Base-by-base conservation (phyloP, 37 sponge, comb jelly and placozoan species). In the Halisarca cf. caerulea region DNA sequence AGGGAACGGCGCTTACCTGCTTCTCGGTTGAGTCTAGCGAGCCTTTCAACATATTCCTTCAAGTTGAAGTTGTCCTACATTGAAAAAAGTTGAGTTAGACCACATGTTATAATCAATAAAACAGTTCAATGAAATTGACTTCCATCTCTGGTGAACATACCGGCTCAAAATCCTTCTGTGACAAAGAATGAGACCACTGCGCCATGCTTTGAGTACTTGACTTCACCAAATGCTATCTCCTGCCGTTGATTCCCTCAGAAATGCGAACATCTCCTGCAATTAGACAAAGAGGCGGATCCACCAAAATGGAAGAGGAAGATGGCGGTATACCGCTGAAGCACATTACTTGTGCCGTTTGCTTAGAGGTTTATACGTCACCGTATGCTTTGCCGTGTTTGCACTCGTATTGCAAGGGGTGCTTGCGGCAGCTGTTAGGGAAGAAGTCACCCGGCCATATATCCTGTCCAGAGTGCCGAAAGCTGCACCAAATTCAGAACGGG, bases 1-100 rank as follows among this genome's bases (percentile, higher is more conserved):
- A n/a, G n/a, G n/a, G n/a, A n/a, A n/a, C n/a, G n/a, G n/a, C n/a
- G n/a, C n/a, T n/a, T 39, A 74, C 92, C 92, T 55, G 92, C 86
- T 37, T 83, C 55, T 8, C 83, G 86, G 44, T 92, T 66, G 30
- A 83, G 66, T 40, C 85, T 71, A 45, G 92, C 78, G 0, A 92
- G 73, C 62, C 86, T 88, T 59, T 92, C 92, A 17, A 88, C 74
- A 71, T 92, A 92, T 55, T 92, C 87, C 61, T 88, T 79, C 6
- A 92, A 74, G 20, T 79, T 61, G 66, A 92, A 92, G 15, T 55
- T 42, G 33, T 92, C 92, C 92, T 92, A 53, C 18, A 78, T 28
- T 17, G 39, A 33, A 9, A 32, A 14, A 44, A 59, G n/a, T n/a
- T n/a, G n/a, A n/a, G n/a, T n/a, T n/a, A 32, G 30, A 72, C 39